Base-by-base conservation (phyloP, 2,113 vertebrate genomes). In the Calonectris borealis region DNA sequence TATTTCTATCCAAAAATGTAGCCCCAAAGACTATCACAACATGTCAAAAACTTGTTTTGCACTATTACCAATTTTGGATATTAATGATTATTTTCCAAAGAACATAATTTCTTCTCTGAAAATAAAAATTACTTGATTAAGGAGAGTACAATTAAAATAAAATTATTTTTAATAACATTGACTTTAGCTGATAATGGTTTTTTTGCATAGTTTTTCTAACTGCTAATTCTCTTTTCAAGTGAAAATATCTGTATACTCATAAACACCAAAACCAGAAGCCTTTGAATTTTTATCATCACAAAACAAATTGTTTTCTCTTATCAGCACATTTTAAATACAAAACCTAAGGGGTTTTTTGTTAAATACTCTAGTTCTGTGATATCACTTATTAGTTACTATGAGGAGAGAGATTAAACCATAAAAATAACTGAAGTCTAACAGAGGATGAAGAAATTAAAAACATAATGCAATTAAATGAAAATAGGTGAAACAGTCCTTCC, bases 131-230 rank as follows among this genome's bases (percentile, higher is more conserved):
- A 34, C 58, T 95, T 96, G 81, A 81, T 96, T 96, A 93, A 96
- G 76, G 44, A 96, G 36, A 86, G n/a, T 60, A 81, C 18, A 96
- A 97, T 96, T 97, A 95, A 97, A 97, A 95, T 81, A 70, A 5
- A 71, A 95, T 96, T 97, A 69, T 96, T 97, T 97, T 94, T 69
- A 96, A 49, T 93, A 96, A 91, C 57, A 71, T 13, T 25, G 6
- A 82, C 87, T 96, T 96, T 49, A 87, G 29, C 38, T 83, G 42
- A 68, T 85, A 93, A 94, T 83, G 26, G 36, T 4, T 42, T 42
- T 48, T 60, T 93, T 62, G 16, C 7, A 48, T 38, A 20, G 5
- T 73, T 84, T 96, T 97, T 82, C 51, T 95, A 87, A 81, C 44
- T 54, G 34, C 3, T 66, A 95, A 89, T 93, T 97, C 31, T 86